phyloP scores from a whole-genome alignment of 2,888 invertebrate genomes.

The Aquatica leii region DNA sequence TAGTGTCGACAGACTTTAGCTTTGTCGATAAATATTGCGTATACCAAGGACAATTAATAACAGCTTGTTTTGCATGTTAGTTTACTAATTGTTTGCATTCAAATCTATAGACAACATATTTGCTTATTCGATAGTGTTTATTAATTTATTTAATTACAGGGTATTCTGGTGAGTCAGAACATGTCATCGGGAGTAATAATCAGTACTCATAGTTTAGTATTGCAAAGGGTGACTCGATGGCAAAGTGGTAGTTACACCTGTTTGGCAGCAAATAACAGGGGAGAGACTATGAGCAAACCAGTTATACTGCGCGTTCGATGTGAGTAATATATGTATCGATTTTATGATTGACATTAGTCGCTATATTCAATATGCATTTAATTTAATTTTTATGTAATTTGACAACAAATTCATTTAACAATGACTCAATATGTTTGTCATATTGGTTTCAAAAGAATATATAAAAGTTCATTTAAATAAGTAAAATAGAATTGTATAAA shows the following conservation, averaged over 20 bases:
- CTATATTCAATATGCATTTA: too few relatives aligned
- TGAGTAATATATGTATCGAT: conserved; percentile 68
- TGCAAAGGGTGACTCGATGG: conserved; percentile 83
- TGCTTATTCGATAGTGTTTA: conserved; percentile 14
- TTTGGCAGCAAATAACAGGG: conserved; percentile 81
- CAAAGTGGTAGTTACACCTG: conserved; percentile 88
- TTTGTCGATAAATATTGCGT: background rate
- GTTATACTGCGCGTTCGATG: conserved; percentile 84
- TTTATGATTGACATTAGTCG: background rate
- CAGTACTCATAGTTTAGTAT: conserved; percentile 86
- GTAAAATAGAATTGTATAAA: too few relatives aligned
- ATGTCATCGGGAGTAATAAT: conserved; percentile 85
- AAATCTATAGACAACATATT: background rate
- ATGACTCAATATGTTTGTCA: too few relatives aligned
- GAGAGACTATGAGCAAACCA: conserved; percentile 80
- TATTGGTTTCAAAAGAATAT: too few relatives aligned
- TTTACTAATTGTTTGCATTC: background rate
- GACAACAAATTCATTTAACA: too few relatives aligned
- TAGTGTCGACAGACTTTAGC: conserved; percentile 2
- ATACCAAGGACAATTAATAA: background rate
- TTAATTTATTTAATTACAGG: conserved; percentile 63
- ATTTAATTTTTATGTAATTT: too few relatives aligned
- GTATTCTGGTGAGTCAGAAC: conserved; percentile 79
- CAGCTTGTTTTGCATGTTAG: conserved; percentile 7
- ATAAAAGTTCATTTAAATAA: too few relatives aligned